Percentiles rank a stretch among this genome's conserved stretches.
Evolutionary conservation across 2,888 invertebrate species (phyloP).

Genomic region (Oscheius sp.): DNA sequence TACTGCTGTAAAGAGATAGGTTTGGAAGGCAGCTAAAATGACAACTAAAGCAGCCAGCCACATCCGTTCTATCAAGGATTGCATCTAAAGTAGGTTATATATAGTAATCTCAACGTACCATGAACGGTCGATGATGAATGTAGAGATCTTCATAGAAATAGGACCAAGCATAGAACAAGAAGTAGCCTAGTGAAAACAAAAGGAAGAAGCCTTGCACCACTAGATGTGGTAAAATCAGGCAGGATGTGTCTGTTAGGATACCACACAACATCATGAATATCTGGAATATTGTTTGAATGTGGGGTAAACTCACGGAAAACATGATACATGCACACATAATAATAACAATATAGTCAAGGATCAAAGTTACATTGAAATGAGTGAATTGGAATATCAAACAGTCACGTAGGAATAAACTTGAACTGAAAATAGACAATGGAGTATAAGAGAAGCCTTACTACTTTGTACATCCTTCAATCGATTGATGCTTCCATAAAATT

Average conservation of each 20-base stretch:
- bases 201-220: slow-evolving; percentile 62
- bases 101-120: slow-evolving; percentile 33
- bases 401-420: slow-evolving; percentile 48
- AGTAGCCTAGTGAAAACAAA: slow-evolving; percentile 62
- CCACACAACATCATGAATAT: slow-evolving; percentile 63
- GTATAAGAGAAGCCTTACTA: slow-evolving; percentile 30
- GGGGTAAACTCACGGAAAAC: slow-evolving; percentile 49
- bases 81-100: slow-evolving; percentile 43
- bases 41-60: slow-evolving; percentile 65
- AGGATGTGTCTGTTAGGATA: slow-evolving; percentile 57
- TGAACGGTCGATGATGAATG: slow-evolving; percentile 51
- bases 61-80: slow-evolving; percentile 65
- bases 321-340: slow-evolving; percentile 59
- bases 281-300: slow-evolving; percentile 29
- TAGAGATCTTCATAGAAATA: slow-evolving; percentile 67
- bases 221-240: slow-evolving; percentile 63
- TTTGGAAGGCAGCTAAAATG: slow-evolving; percentile 60
- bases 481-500: slow-evolving; percentile 58
- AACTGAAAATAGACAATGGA: neutral
- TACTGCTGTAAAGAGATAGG: slow-evolving; percentile 64
- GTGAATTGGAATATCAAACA: slow-evolving; percentile 63
- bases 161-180: slow-evolving; percentile 64
- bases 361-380: slow-evolving; percentile 63
- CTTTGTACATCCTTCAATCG: slow-evolving; percentile 46
- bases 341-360: slow-evolving; percentile 64